Evolutionary conservation across 37 sponge, comb jelly and placozoan species (phyloP).

Genomic region (Hormiphora californensis): DNA sequence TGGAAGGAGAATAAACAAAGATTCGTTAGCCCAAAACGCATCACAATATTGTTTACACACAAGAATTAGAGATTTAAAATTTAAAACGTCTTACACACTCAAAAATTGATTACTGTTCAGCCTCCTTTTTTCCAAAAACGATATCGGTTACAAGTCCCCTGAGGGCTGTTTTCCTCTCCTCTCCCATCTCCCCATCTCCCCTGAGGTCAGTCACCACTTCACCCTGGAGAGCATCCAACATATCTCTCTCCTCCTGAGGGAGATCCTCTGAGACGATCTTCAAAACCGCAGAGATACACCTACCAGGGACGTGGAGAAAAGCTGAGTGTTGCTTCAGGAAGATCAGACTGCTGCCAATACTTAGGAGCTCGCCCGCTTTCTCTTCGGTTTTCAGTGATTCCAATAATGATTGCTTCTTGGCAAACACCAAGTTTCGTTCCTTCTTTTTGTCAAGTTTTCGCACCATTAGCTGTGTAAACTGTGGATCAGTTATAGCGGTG

Average conservation of each 20-base stretch:
- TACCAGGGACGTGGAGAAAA: slow-evolving; percentile 78
- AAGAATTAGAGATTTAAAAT: not conserved
- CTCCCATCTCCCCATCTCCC: slow-evolving; percentile 20
- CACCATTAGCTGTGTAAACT: slow-evolving; percentile 69
- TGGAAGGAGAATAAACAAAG: too few relatives aligned
- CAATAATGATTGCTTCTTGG: slow-evolving; percentile 66
- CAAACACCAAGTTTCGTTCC: slow-evolving; percentile 70
- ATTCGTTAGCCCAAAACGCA: not conserved
- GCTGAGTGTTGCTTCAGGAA: slow-evolving; percentile 72
- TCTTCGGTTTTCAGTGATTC: slow-evolving; percentile 67
- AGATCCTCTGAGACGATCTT: not conserved
- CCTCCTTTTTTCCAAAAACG: slow-evolving; percentile 12
- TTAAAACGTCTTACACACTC: not conserved
- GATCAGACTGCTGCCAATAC: slow-evolving; percentile 66
- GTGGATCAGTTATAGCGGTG: slow-evolving; percentile 58
- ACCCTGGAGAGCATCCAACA: not conserved
- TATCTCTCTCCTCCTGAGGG: not conserved
- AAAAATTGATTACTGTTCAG: not conserved
- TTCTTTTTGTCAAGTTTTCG: slow-evolving; percentile 83
- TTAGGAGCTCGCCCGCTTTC: slow-evolving; percentile 78
- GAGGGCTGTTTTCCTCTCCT: not conserved
- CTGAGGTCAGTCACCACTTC: slow-evolving; percentile 24
- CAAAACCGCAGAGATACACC: slow-evolving; percentile 68
- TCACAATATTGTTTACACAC: not conserved
- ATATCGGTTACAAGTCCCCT: not conserved